Percentiles rank a stretch among this genome's conserved stretches.
These are phyloP conservation scores for Neogobius melanostomus DNA, from an alignment of 2,113 vertebrate species.

Conservation along the genomic window DNA sequence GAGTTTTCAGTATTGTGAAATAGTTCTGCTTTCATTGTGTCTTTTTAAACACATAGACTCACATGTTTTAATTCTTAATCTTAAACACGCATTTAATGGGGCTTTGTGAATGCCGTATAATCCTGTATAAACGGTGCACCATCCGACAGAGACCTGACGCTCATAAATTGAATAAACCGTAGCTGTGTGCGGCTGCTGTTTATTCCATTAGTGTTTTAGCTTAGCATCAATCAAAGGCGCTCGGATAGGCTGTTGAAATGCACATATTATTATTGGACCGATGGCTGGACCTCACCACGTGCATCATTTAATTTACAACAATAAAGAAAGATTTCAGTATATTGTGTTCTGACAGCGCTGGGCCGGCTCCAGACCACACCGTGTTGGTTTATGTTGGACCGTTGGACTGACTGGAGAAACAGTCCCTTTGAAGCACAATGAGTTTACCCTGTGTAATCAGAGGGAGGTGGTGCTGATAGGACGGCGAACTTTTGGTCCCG, in stretches of 20 bases:
- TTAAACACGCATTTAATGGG: too few relatives aligned
- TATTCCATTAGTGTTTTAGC: conserved; percentile 3
- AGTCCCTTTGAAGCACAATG: conserved; percentile 18
- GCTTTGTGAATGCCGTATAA: too few relatives aligned
- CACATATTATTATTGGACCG: conserved; percentile 1
- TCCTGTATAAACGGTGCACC: too few relatives aligned
- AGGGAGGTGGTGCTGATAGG: conserved; percentile 7
- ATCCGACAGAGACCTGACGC: background rate
- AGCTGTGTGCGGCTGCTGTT: background rate
- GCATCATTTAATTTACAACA: background rate
- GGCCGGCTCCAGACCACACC: conserved; percentile 10
- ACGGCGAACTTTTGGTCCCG: background rate
- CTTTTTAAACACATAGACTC: too few relatives aligned
- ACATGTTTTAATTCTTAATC: too few relatives aligned
- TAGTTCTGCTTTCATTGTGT: too few relatives aligned
- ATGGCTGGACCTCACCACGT: background rate
- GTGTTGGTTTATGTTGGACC: conserved; percentile 25
- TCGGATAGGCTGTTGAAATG: background rate
- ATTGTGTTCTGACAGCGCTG: conserved; percentile 8
- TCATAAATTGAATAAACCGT: background rate
- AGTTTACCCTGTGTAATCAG: conserved; percentile 21
- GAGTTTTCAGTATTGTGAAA: too few relatives aligned
- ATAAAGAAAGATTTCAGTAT: conserved; percentile 4
- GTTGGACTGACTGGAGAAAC: conserved; percentile 3
- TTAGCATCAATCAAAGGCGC: background rate